Evolutionary conservation across 2,888 invertebrate genomes (phyloP), one percentile per base, ranked within the genome.

Genomic region (Sepiola atlantica): DNA sequence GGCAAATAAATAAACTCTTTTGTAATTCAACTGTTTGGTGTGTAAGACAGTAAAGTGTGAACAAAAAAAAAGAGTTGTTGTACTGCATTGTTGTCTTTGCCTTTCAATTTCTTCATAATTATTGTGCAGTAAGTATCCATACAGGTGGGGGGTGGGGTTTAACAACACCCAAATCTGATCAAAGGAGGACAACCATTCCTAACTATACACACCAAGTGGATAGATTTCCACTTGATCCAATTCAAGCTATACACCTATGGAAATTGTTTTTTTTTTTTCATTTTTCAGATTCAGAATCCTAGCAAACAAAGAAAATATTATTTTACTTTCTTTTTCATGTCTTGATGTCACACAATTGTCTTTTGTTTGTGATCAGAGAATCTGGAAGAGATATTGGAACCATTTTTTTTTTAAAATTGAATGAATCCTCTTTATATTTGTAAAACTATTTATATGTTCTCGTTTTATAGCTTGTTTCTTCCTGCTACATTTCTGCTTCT

Each of bases 181-280:
- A 77, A 77, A 77, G 77, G 32, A 77, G 32, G n/a, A 77, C 77
- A 77, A 77, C n/a, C n/a, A 77, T 77, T 77, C 16, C n/a, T 16
- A 32, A 77, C 28, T 77, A 77, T 77, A n/a, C 77, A 77, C 28
- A 77, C 61, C 61, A 61, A n/a, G 77, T n/a, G n/a, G n/a, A n/a
- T 32, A 77, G 77, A 77, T 77, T 32, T 77, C 77, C n/a, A 77
- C 77, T 77, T 77, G 77, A 77, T 77, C 77, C 77, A 77, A n/a
- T 77, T 77, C n/a, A 77, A 32, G 77, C 77, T 14, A 77, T n/a
- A n/a, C 77, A 77, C n/a, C 16, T 77, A n/a, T 77, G 77, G n/a
- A 77, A 77, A n/a, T 77, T n/a, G n/a, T n/a, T 77, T 77, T 77
- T 77, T 32, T 77, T 32, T n/a, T 77, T 77, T 77, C 77, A 77